Conservation (phyloP, 2,888 invertebrate genomes). For the Agrochola litura region DNA sequence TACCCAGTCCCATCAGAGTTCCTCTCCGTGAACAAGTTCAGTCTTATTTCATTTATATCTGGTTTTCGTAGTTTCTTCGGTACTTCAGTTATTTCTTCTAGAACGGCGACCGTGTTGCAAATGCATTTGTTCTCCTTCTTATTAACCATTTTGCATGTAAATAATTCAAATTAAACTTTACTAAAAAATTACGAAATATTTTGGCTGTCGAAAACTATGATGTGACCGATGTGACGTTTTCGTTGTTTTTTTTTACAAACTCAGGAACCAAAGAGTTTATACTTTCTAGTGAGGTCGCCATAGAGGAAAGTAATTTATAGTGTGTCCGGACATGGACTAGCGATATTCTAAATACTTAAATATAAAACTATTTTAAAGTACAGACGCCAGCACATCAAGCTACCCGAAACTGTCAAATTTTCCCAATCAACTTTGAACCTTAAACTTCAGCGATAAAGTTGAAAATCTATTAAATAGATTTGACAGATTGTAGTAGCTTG, state of each 20-base stretch:
- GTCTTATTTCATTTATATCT: slow-evolving; percentile 76
- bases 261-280: slow-evolving; percentile 10
- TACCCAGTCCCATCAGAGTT: slow-evolving; percentile 89
- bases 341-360: too few relatives aligned
- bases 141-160: slow-evolving; percentile 1
- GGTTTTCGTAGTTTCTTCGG: slow-evolving; percentile 66
- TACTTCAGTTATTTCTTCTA: slow-evolving; percentile 76
- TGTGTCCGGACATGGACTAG: too few relatives aligned
- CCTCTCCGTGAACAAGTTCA: slow-evolving; percentile 86
- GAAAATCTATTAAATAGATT: too few relatives aligned
- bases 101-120: slow-evolving; percentile 74
- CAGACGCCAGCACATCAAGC: too few relatives aligned
- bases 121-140: slow-evolving; percentile 72
- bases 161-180: background rate
- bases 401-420: too few relatives aligned
- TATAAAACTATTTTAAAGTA: too few relatives aligned
- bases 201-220: slow-evolving; percentile 34
- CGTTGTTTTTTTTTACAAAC: background rate
- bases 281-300: background rate
- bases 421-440: too few relatives aligned
- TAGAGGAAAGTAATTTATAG: too few relatives aligned
- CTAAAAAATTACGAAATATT: slow-evolving; percentile 9
- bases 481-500: too few relatives aligned
- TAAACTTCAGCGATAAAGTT: too few relatives aligned
- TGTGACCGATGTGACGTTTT: background rate